Evolutionary conservation across 2,113 vertebrate species (phyloP).

Genomic region (Brachyhypopomus gauderio): DNA sequence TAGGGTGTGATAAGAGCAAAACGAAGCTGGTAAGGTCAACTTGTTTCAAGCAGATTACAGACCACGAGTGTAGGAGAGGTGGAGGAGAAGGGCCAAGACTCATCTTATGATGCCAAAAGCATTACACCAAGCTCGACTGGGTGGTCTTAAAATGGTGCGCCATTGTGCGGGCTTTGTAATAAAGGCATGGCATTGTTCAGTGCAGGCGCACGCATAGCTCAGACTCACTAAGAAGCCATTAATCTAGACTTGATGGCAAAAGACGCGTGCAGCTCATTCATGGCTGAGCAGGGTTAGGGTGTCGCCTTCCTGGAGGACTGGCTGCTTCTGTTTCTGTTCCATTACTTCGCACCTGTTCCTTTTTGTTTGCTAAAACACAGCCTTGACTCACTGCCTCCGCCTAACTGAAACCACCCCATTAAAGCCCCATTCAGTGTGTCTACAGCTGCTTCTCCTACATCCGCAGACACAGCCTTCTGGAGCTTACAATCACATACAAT

Average conservation of each 20-base stretch:
- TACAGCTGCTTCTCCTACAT: neutral
- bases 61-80: constrained; percentile 3
- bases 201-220: neutral
- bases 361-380: constrained; percentile 6
- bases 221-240: neutral
- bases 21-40: constrained; percentile 68
- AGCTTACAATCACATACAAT: neutral
- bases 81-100: neutral
- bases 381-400: neutral
- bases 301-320: constrained; percentile 20
- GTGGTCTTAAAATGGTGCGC: too few species aligned
- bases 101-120: neutral
- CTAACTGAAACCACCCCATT: constrained; percentile 43
- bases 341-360: constrained; percentile 2
- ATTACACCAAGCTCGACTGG: neutral
- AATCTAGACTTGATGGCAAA: too few species aligned
- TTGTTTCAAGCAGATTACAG: constrained; percentile 74
- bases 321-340: constrained; percentile 16
- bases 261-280: neutral
- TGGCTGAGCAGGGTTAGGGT: neutral
- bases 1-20: constrained; percentile 64
- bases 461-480: neutral
- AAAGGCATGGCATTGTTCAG: neutral
- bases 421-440: constrained; percentile 8
- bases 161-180: too few species aligned